Evolutionary conservation across 2,888 invertebrate species (phyloP), one percentile per base, ranked within the genome.

Genomic region (Lottia scabra): DNA sequence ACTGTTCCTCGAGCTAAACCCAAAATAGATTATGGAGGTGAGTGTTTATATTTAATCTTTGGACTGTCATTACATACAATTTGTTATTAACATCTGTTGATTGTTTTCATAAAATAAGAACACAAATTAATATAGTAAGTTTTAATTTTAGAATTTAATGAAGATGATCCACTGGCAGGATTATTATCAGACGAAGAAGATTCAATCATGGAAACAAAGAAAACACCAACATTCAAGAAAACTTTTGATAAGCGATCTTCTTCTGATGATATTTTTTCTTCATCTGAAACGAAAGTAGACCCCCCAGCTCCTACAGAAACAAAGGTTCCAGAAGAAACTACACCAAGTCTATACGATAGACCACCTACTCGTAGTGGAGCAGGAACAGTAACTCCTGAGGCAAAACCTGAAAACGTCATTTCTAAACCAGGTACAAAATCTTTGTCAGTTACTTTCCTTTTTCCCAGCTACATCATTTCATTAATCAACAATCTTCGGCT

Each of bases 111-210:
- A n/a, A n/a, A n/a, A n/a, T n/a, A n/a, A n/a, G n/a, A n/a, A n/a
- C n/a, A n/a, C n/a, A n/a, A n/a, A n/a, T n/a, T n/a, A n/a, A n/a
- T n/a, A n/a, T n/a, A n/a, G n/a, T n/a, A 48, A 30, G 30, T 30
- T 67, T 48, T 71, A 26, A 48, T 67, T 74, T 8, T 75, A 87
- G 87, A 85, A 10, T 85, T 87, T 82, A 83, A 87, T 79, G 84
- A 84, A 63, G 86, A 86, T 78, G 87, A 87, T 70, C 86, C 86
- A 6, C 72, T 87, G 19, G 86, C 84, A 68, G 87, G 84, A n/a
- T 71, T 85, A 19, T 69, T 85, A 27, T 81, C 83, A 64, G 85
- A 84, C 78, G 85, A 84, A 43, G 84, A 84, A 13, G 71, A 74
- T 27, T 69, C 66, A 71, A 73, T 75, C 68, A 68, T 74, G 77